These are phyloP conservation scores for Prunella strophiata DNA, from an alignment of 2,797 vertebrate genomes.

Conservation along the genomic window DNA sequence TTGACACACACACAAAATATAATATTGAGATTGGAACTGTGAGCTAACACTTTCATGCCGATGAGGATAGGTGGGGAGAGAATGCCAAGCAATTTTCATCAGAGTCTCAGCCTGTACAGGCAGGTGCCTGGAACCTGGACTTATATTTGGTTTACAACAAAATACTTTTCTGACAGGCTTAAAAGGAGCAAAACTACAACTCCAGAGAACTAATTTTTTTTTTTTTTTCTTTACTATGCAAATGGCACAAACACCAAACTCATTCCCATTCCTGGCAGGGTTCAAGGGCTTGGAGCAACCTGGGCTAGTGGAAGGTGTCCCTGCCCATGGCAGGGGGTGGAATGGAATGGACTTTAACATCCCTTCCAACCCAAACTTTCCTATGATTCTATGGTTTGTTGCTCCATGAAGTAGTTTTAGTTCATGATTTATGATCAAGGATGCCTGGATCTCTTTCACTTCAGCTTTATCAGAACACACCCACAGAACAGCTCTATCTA, in stretches of 20 bases:
- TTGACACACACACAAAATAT: background rate
- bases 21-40: background rate
- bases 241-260: background rate
- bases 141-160: background rate
- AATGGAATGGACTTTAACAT: background rate
- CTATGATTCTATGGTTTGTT: background rate
- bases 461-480: background rate
- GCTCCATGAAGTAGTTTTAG: background rate
- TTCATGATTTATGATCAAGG: background rate
- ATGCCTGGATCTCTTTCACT: background rate
- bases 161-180: background rate
- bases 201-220: background rate
- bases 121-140: background rate
- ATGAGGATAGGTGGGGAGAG: background rate
- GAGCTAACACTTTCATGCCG: background rate
- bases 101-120: conserved; percentile 1
- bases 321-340: background rate
- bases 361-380: background rate
- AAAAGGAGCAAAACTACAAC: background rate
- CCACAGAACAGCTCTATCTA: background rate
- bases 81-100: background rate
- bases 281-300: background rate
- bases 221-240: background rate
- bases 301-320: background rate
- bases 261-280: background rate